Base-by-base conservation (phyloP, 2,113 vertebrate species). In the Heterocephalus glaber region DNA sequence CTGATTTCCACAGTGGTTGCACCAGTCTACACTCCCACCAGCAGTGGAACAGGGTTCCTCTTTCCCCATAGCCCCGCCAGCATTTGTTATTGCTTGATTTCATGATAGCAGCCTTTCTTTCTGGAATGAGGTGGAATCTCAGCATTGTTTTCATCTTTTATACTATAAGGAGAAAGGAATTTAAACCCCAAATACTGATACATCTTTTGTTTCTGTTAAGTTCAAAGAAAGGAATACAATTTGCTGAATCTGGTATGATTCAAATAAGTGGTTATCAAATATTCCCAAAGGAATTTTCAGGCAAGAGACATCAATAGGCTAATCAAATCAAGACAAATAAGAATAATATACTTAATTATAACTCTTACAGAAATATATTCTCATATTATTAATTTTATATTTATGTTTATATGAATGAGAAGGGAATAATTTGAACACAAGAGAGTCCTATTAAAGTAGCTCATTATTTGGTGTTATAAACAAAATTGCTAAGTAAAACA, bases 241-340 rank as follows among this genome's bases (percentile, higher is more conserved):
- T 87, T 92, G 91, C 92, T 96, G 83, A 95, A 84, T 91, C 38
- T 81, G 20, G 2, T 81, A 54, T 5, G 58, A 94, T 93, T 91
- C 58, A 68, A 95, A 94, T 97, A 96, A 86, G 80, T 4, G 52
- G 52, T 94, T 82, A 91, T 95, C 35, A 77, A 66, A 52, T 86
- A 87, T 92, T 94, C 94, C 86, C 83, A 92, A 92, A 95, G 70
- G 86, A 90, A 5, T 89, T 84, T 96, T 89, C 70, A 92, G 82
- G 33, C n/a, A 94, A 95, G 83, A 95, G 47, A 80, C 68, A 92
- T 89, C 95, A 96, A 96, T 93, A 84, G 47, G 58, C n/a, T 95
- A 77, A 97, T 97, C n/a, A 95, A 86, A 96, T 97, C 96, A 90
- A 97, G 94, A 54, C 68, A 88, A 87, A 60, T 87, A 89, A 90